Evolutionary conservation across 2,888 invertebrate genomes (phyloP).

Genomic region (Zonitis immaculata): DNA sequence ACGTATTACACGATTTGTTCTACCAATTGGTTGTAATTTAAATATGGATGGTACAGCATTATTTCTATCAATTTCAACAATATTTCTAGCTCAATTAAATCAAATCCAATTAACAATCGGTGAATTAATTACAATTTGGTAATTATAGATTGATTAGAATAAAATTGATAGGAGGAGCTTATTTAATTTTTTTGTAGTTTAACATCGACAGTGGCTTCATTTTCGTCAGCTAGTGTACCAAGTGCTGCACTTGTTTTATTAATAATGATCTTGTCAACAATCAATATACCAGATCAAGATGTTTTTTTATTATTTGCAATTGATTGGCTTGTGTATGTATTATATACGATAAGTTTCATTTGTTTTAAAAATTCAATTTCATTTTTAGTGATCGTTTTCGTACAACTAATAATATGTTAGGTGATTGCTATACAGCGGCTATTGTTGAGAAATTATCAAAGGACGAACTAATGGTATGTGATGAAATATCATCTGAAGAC

Average conservation of each 20-base stretch:
- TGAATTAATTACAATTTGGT: constrained; percentile 85
- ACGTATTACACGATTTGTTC: constrained; percentile 79
- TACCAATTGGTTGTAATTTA: constrained; percentile 87
- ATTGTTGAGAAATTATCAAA: constrained; percentile 79
- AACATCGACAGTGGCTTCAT: constrained; percentile 81
- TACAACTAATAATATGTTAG: constrained; percentile 83
- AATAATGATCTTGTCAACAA: constrained; percentile 74
- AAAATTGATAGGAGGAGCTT: too few species aligned
- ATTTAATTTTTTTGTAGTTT: constrained; percentile 52
- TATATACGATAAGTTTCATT: neutral
- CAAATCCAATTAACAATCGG: constrained; percentile 73
- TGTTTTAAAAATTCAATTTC: neutral
- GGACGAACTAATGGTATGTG: constrained; percentile 73
- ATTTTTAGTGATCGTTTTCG: constrained; percentile 71
- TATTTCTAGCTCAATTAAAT: constrained; percentile 86
- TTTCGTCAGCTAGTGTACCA: constrained; percentile 83
- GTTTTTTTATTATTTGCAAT: constrained; percentile 79
- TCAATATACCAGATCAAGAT: constrained; percentile 76
- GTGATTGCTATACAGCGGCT: constrained; percentile 83
- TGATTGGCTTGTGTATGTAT: constrained; percentile 86
- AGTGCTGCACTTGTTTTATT: constrained; percentile 79
- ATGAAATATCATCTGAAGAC: constrained; percentile 61
- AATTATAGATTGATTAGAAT: constrained; percentile 31
- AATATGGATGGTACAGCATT: constrained; percentile 91
- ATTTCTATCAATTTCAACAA: constrained; percentile 82